Conservation (phyloP, 2,797 vertebrate species). For the Enoplosus armatus region DNA sequence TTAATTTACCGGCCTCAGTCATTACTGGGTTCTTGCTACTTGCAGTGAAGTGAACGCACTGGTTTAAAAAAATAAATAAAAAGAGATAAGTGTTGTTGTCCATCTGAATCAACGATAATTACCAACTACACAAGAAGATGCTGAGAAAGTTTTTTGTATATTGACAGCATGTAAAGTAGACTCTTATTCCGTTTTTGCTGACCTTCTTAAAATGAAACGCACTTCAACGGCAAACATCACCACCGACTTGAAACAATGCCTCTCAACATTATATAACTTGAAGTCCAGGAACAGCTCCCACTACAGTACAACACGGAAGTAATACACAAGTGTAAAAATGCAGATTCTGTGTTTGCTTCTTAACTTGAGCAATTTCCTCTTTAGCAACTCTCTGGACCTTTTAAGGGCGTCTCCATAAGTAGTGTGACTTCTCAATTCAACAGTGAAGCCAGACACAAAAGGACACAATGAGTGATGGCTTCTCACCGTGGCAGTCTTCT, state of each 20-base stretch:
- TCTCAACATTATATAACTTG: not conserved
- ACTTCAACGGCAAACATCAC: not conserved
- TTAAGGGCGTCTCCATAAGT: not conserved
- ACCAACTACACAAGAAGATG: not conserved
- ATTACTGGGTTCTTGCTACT: not conserved
- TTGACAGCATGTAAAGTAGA: not conserved
- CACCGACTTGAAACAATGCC: not conserved
- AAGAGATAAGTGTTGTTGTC: not conserved
- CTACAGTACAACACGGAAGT: not conserved
- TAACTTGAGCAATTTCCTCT: not conserved
- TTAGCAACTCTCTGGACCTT: not conserved
- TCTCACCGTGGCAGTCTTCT: slow-evolving; percentile 97
- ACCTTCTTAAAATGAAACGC: not conserved
- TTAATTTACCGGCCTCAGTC: not conserved
- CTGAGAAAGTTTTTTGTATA: not conserved
- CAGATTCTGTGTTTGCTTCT: not conserved
- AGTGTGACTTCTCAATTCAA: not conserved
- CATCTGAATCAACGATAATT: not conserved
- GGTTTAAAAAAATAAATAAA: too few relatives aligned
- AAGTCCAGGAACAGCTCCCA: not conserved
- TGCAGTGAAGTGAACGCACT: not conserved
- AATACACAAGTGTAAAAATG: not conserved
- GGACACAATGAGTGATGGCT: not conserved
- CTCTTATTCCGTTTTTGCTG: not conserved
- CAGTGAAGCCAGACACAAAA: not conserved